A percentile compares a stretch with the other conserved stretches of the same genome.
Evolutionary conservation across 2,113 vertebrate genomes (phyloP).

Genomic region (Sarotherodon lohbergeri): DNA sequence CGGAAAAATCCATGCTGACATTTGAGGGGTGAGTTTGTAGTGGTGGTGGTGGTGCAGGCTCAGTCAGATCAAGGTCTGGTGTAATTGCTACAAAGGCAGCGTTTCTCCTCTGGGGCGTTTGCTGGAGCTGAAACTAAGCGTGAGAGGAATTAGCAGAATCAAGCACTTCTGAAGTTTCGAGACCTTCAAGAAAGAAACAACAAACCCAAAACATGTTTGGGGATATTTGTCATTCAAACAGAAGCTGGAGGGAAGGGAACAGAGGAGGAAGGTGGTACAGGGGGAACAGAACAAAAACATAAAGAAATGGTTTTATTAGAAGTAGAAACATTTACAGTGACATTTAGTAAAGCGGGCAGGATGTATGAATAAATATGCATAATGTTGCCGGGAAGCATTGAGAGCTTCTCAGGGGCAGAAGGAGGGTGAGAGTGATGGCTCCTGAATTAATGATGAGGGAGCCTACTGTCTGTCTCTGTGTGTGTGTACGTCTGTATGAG

Average conservation of each 20-base stretch:
- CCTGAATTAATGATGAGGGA: conserved; percentile 74
- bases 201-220: background rate
- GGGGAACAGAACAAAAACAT: conserved; percentile 37
- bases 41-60: background rate
- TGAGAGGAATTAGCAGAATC: conserved; percentile 55
- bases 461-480: conserved; percentile 55
- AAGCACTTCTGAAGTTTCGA: conserved; percentile 44
- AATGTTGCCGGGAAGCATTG: conserved; percentile 65
- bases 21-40: background rate
- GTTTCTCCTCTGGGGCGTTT: conserved; percentile 28
- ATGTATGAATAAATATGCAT: conserved; percentile 75
- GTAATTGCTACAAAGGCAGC: conserved; percentile 43
- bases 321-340: conserved; percentile 71
- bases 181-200: conserved; percentile 23
- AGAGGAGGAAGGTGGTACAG: background rate
- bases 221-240: conserved; percentile 24
- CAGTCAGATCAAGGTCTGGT: conserved; percentile 49
- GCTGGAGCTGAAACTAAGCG: conserved; percentile 55
- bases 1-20: background rate
- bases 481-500: conserved; percentile 24
- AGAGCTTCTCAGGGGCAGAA: conserved; percentile 65
- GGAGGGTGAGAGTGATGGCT: conserved; percentile 66
- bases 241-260: background rate
- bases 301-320: conserved; percentile 64
- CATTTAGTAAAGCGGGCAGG: conserved; percentile 65